Base-by-base conservation (phyloP, 2,797 vertebrate species). In the Falco naumanni region DNA sequence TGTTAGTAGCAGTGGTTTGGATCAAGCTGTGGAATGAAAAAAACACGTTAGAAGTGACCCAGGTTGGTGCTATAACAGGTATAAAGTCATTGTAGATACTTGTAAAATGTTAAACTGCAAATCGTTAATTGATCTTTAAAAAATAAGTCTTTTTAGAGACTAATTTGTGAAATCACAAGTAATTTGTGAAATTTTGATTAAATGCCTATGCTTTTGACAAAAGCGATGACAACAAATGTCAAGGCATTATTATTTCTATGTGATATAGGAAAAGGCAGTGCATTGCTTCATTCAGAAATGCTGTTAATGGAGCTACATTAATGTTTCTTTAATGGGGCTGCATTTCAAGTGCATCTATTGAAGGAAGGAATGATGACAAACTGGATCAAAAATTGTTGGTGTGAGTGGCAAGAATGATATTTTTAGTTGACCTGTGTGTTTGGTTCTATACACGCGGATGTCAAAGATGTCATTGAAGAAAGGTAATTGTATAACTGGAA, bases 121-220 rank as follows among this genome's bases (percentile, higher is more conserved):
- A 33, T 16, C 78, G 21, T 20, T 1, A 33, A 6, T 6, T 48
- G 3, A 14, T 60, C 6, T 63, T 78, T 31, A 13, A 74, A 43
- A n/a, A 7, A 1, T 1, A 6, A 3, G 5, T 8, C 5, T 68
- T 50, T 43, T 25, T 24, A 28, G 26, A 31, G 14, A 84, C 0
- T 25, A 53, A 39, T 34, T 6, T 10, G 2, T 50, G n/a, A 51
- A 76, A 77, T 74, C 17, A 16, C 11, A 57, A 39, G 3, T 61
- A 43, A 28, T 14, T 79, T 71, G 13, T 63, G 33, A 72, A 79
- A 45, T 64, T 70, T 28, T 69, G 9, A 37, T 74, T 81, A 74
- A 79, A 53, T 26, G 9, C 6, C 7, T 9, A 6, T 41, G 12
- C 3, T 91, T 83, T 92, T 72, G 50, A 25, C 29, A 11, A 54